phyloP scores from a whole-genome alignment of 1,140 invertebrate genomes.

The Gonioctena quinquepunctata region DNA sequence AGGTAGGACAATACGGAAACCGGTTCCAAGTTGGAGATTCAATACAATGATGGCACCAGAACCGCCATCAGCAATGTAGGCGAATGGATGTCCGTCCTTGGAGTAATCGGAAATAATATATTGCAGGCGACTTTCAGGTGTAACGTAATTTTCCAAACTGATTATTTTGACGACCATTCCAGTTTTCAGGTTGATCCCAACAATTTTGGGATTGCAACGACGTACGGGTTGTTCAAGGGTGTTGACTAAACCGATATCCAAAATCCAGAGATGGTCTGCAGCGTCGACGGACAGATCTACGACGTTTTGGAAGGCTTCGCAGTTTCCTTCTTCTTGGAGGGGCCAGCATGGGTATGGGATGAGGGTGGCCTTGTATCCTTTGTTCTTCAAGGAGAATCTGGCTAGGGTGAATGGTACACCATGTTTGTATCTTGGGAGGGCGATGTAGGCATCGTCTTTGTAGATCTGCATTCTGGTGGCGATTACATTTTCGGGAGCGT shows the following conservation, averaged over 20 bases:
- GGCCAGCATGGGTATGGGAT: slow-evolving; percentile 67
- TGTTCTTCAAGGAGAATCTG: slow-evolving; percentile 59
- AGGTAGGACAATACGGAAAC: slow-evolving; percentile 62
- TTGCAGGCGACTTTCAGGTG: slow-evolving; percentile 63
- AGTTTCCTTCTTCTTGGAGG: slow-evolving; percentile 66
- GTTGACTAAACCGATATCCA: slow-evolving; percentile 70
- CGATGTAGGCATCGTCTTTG: slow-evolving; percentile 62
- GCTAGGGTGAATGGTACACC: slow-evolving; percentile 67
- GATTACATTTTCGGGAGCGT: slow-evolving; percentile 63
- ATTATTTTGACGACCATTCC: slow-evolving; percentile 65
- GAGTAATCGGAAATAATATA: slow-evolving; percentile 66
- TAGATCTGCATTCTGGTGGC: slow-evolving; percentile 65
- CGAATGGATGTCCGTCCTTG: slow-evolving; percentile 56
- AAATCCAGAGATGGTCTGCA: slow-evolving; percentile 68
- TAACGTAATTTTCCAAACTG: slow-evolving; percentile 61
- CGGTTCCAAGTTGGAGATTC: slow-evolving; percentile 58
- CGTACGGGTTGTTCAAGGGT: slow-evolving; percentile 65
- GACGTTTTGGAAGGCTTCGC: slow-evolving; percentile 64
- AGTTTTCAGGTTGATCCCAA: slow-evolving; percentile 64
- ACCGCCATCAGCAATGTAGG: slow-evolving; percentile 63
- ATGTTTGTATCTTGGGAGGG: slow-evolving; percentile 60
- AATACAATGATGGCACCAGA: slow-evolving; percentile 64
- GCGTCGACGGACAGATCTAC: slow-evolving; percentile 64
- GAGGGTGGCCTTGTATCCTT: slow-evolving; percentile 56
- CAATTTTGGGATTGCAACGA: slow-evolving; percentile 68